Evolutionary conservation across 2,113 vertebrate species (phyloP).

Genomic region (Dolichallabes microphthalmus): DNA sequence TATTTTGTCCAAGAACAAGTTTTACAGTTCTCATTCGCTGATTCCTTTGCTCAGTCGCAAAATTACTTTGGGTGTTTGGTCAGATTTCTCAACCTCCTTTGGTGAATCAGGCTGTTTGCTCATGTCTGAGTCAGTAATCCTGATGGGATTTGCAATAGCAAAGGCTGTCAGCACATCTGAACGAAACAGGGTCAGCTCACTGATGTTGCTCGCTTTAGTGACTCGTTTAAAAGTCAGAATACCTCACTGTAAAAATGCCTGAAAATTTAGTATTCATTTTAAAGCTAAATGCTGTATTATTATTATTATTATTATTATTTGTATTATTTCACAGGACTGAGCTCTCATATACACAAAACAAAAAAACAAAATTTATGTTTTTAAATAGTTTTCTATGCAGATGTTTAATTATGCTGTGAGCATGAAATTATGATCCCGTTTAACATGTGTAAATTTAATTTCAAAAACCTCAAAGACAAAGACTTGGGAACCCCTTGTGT

Average conservation of each 20-base stretch:
- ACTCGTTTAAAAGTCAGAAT: background rate
- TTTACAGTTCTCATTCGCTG: background rate
- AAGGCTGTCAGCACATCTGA: background rate
- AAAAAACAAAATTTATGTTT: too few species aligned
- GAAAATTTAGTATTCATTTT: background rate
- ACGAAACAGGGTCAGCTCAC: background rate
- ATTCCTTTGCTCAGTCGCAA: background rate
- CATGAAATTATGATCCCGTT: too few species aligned
- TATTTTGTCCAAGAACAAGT: background rate
- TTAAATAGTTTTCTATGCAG: too few species aligned
- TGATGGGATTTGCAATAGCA: background rate
- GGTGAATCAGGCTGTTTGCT: background rate
- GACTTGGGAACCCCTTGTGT: too few species aligned
- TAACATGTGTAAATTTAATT: too few species aligned
- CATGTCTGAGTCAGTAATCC: background rate
- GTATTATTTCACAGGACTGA: too few species aligned
- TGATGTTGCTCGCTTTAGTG: background rate
- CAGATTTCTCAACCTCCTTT: background rate
- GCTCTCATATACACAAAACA: too few species aligned
- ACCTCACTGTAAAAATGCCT: background rate
- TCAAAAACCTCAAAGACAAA: too few species aligned
- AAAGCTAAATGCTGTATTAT: background rate
- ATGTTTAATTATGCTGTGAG: too few species aligned
- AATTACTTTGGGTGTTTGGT: background rate
- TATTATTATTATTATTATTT: too few species aligned